Percentiles rank a stretch among this genome's conserved stretches.
phyloP scores from a whole-genome alignment of 2,797 vertebrate species.

The Manis pentadactyla region DNA sequence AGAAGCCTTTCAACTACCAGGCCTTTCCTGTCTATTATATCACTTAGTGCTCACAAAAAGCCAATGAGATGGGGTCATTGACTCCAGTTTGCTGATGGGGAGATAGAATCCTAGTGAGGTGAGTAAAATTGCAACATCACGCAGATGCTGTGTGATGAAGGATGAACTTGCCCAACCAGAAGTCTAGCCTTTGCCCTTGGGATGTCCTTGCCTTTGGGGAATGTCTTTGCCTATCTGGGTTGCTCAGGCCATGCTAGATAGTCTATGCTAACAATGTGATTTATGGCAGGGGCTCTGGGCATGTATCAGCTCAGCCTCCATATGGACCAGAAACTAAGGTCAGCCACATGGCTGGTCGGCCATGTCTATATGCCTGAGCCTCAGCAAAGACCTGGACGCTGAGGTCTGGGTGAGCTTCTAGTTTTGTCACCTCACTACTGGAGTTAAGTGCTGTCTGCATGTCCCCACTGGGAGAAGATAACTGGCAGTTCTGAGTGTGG shows the following conservation, averaged over 20 bases:
- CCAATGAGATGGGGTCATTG: neutral
- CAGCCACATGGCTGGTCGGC: neutral
- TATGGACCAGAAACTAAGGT: neutral
- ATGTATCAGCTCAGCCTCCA: neutral
- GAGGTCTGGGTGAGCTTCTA: neutral
- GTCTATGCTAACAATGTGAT: neutral
- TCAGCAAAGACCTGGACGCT: neutral
- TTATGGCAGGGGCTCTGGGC: neutral
- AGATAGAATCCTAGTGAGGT: neutral
- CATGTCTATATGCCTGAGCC: neutral
- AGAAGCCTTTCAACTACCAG: neutral
- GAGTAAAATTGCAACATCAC: neutral
- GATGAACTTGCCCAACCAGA: neutral
- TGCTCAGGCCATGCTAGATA: neutral
- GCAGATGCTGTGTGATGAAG: neutral
- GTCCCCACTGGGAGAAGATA: neutral
- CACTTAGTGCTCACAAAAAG: neutral
- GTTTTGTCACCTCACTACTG: no score
- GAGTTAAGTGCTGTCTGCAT: fast-evolving
- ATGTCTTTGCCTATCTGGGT: neutral
- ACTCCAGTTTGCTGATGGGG: neutral
- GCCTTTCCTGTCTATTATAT: neutral
- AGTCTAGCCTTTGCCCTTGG: neutral
- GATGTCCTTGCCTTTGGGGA: neutral
- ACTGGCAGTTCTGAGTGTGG: neutral